phyloP scores from a whole-genome alignment of 2,113 vertebrate species.

The Pongo abelii region DNA sequence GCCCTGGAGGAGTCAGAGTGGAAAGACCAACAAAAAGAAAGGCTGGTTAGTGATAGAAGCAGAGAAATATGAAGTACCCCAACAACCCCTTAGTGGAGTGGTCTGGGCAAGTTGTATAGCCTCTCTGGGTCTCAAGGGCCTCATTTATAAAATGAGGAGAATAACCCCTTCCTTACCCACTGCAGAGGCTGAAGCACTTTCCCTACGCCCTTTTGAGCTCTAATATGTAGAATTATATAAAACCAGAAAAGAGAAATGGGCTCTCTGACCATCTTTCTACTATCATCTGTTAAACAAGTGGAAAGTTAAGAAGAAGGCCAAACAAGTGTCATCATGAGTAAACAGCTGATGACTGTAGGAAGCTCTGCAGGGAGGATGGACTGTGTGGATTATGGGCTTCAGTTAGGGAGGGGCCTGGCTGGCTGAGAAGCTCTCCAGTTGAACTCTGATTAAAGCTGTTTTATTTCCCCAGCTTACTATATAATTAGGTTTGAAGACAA shows the following conservation, averaged over 20 bases:
- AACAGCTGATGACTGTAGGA: neutral
- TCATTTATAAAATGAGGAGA: neutral
- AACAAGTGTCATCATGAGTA: neutral
- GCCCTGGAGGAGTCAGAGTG: neutral
- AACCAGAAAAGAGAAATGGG: neutral
- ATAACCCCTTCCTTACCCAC: neutral
- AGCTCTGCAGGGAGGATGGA: neutral
- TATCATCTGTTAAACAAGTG: neutral
- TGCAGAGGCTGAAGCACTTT: neutral
- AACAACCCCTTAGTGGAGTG: neutral
- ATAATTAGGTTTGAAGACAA: constrained; percentile 34
- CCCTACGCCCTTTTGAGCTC: neutral
- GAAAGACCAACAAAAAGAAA: neutral
- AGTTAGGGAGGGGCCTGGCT: neutral
- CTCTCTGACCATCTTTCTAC: neutral
- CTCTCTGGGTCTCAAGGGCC: neutral
- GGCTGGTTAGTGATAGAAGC: neutral
- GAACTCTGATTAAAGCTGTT: constrained; percentile 19
- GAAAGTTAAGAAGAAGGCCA: neutral
- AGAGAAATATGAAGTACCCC: neutral
- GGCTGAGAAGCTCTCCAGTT: neutral
- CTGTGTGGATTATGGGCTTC: neutral
- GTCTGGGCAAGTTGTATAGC: neutral
- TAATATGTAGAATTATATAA: neutral
- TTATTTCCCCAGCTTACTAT: neutral